Evolutionary conservation across 2,888 invertebrate species (phyloP), one percentile per base, ranked within the genome.

Genomic region (Melanostoma mellinum): DNA sequence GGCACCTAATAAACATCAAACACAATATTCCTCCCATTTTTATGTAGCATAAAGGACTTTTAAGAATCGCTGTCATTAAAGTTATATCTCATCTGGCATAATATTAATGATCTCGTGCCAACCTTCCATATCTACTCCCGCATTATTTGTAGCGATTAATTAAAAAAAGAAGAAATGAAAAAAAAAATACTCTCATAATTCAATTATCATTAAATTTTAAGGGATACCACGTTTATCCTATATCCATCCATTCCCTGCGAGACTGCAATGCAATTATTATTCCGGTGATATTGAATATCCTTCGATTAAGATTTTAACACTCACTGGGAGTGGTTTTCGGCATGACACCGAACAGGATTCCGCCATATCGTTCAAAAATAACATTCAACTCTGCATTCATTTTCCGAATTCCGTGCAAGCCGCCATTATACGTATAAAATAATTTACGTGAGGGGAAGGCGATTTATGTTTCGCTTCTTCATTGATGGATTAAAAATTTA

Each of bases 241-340:
- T 69, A 50, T 69, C 56, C 74, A 56, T 63, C 44, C 63, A 58
- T 65, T 81, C 76, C 71, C 36, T 20, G 44, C 60, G 76, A 20
- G 20, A 81, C 76, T 76, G 76, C 65, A 81, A 71, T 81, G 71
- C 71, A 81, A 72, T 76, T 81, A 81, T 76, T 81, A 81, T 76
- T 42, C 71, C 71, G 58, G 69, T 71, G 71, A 76, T 76, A 60
- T 81, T 65, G 63, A 76, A 76, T 81, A 73, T 55, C 55, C 73
- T 53, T 73, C 63, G 61, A 72, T 72, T 72, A 63, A 73, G 73
- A 63, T 63, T 73, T 73, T 63, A 63, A 72, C 58, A 52, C 71
- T 52, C 71, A 20, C n/a, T 33, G 50, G 60, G 60, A 35, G 69
- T 56, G 56, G 30, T 30, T 30, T 53, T 46, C 20, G 68, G 9